Evolutionary conservation across 2,113 vertebrate species (phyloP).

Genomic region (Pyrgilauda ruficollis): DNA sequence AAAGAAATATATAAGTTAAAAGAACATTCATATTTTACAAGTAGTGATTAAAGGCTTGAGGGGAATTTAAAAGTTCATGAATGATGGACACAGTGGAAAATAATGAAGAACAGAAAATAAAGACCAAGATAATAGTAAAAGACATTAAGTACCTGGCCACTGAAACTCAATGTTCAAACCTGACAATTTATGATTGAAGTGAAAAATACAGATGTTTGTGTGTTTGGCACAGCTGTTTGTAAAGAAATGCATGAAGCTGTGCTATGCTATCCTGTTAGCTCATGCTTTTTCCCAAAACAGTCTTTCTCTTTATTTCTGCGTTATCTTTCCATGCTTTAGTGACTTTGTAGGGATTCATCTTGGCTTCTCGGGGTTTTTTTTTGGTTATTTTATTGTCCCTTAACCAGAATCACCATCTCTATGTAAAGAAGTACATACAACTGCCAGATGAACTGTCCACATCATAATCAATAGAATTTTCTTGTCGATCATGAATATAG

Average conservation of each 20-base stretch:
- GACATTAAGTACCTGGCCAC: background rate
- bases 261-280: background rate
- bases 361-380: background rate
- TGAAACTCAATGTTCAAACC: background rate
- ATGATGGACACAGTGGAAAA: constrained; percentile 25
- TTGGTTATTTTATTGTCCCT: background rate
- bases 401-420: background rate
- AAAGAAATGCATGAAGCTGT: background rate
- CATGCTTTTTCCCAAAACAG: background rate
- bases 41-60: background rate
- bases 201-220: background rate
- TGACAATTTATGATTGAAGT: background rate
- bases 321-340: background rate
- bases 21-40: background rate
- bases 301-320: background rate
- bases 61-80: constrained; percentile 29
- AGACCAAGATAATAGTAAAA: background rate
- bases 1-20: constrained; percentile 15
- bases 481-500: background rate
- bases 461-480: background rate
- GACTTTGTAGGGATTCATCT: background rate
- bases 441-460: background rate
- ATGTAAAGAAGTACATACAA: background rate
- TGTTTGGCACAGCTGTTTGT: background rate
- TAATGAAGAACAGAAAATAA: constrained; percentile 2